phyloP scores from a whole-genome alignment of 2,888 invertebrate genomes.

The Thecocarcelia acutangulata region DNA sequence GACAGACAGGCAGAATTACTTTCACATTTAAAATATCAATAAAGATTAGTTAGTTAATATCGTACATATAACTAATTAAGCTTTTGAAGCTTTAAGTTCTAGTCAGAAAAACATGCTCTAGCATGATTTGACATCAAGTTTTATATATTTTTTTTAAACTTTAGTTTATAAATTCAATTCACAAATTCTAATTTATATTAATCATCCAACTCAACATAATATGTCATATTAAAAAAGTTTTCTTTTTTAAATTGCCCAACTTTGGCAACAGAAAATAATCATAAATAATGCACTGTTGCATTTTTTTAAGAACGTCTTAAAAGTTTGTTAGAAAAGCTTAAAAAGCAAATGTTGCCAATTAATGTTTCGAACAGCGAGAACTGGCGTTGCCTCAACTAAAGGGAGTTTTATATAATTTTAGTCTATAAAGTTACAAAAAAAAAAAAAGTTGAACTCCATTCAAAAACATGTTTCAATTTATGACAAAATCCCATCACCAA shows the following conservation, averaged over 20 bases:
- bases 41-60: too few relatives aligned
- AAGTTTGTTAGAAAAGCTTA: neutral
- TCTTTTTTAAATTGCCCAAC: neutral
- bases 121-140: too few relatives aligned
- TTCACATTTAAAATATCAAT: too few relatives aligned
- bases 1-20: too few relatives aligned
- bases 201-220: neutral
- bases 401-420: neutral
- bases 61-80: too few relatives aligned
- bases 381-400: neutral
- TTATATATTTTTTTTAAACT: too few relatives aligned
- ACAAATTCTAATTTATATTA: too few relatives aligned
- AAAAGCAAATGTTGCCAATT: constrained; percentile 7
- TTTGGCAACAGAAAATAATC: neutral
- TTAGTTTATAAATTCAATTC: too few relatives aligned
- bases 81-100: too few relatives aligned
- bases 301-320: too few relatives aligned
- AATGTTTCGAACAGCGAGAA: constrained; percentile 4
- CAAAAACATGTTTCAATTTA: constrained; percentile 2
- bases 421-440: constrained; percentile 7
- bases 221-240: constrained; percentile 27
- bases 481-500: constrained; percentile 12
- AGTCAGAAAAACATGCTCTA: too few relatives aligned
- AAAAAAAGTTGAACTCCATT: constrained; percentile 15
- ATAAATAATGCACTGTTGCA: too few relatives aligned